Base-by-base conservation (phyloP, 2,888 invertebrate genomes). In the Ormyrus nitidulus region DNA sequence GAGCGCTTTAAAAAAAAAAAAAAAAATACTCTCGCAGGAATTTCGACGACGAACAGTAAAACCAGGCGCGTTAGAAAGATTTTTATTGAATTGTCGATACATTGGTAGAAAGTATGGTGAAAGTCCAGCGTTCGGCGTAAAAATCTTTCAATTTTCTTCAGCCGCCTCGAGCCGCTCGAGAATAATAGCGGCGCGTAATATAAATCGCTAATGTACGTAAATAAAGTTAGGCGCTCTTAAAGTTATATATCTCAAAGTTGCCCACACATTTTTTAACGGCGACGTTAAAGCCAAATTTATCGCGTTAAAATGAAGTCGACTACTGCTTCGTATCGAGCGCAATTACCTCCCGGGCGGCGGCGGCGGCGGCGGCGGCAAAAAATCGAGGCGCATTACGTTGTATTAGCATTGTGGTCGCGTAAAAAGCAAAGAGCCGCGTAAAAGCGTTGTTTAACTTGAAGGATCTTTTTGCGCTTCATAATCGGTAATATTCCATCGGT, bases 391-490 rank as follows among this genome's bases (percentile, higher is more conserved):
- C 19, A n/a, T 58, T 51, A 56, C 34, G 1, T 34, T 59, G 48
- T 11, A 72, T 46, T 1, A 62, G 13, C 44, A 46, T 53, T 64
- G 54, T 10, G 13, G 54, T 54, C n/a, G 6, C 34, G 19, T n/a
- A 13, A 19, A 62, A 62, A 61, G 10, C 34, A 51, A 64, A 62
- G 53, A 44, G n/a, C n/a, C 9, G 34, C 2, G 46, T 54, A 62
- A 64, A 62, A 13, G 72, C 53, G 64, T 62, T 65, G 56, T 58
- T 48, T 48, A 64, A 54, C 65, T 58, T 59, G 34, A 44, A 59
- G 34, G n/a, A 58, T 56, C 13, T 10, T 72, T 62, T 62, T 61
- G 56, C 65, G 11, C 56, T 58, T 34, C 34, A 65, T 51, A n/a
- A n/a, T 46, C 9, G 62, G 62, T 65, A 34, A 34, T 58, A 58